These are phyloP conservation scores for Perodicticus potto DNA, from an alignment of 2,797 vertebrate species.

Conservation along the genomic window DNA sequence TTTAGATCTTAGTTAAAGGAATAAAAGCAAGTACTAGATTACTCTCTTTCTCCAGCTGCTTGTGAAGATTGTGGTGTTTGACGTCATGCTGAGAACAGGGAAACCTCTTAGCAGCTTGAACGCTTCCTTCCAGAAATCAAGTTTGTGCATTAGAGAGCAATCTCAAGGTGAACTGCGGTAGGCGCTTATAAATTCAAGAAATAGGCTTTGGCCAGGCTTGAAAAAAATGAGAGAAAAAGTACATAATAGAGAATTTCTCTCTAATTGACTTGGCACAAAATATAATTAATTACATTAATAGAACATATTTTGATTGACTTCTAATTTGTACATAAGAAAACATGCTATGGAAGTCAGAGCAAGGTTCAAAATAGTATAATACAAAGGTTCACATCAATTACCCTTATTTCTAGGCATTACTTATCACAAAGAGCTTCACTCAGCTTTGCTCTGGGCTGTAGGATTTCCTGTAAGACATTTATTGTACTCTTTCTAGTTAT, in stretches of 20 bases:
- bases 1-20: neutral
- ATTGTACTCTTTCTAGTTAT: conserved; percentile 23
- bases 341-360: neutral
- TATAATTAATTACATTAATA: neutral
- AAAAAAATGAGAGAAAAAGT: neutral
- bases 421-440: conserved; percentile 27
- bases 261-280: neutral
- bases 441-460: neutral
- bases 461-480: neutral
- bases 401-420: neutral
- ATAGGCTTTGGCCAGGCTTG: neutral
- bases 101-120: neutral
- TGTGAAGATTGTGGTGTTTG: neutral
- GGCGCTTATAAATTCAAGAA: neutral
- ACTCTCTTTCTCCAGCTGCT: neutral
- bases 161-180: neutral
- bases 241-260: neutral
- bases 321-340: conserved; percentile 17
- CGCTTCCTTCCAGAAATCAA: neutral
- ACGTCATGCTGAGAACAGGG: neutral
- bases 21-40: neutral
- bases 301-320: neutral
- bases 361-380: neutral
- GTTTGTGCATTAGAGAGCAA: neutral
- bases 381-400: neutral